Percentiles rank a stretch among this genome's conserved stretches.
Conservation (phyloP, 2,888 invertebrate species). For the Meiosimyza decipiens region DNA sequence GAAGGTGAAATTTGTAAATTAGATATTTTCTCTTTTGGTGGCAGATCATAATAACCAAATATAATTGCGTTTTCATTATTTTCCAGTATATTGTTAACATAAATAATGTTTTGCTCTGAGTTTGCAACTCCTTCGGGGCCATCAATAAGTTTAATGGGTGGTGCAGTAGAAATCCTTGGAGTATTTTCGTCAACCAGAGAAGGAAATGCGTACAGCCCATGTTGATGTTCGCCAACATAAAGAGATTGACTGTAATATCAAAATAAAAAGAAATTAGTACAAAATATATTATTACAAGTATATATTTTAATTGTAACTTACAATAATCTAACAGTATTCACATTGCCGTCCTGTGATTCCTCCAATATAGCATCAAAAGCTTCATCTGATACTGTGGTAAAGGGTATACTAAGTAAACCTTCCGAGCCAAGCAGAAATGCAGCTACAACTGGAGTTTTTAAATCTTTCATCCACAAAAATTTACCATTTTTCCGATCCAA, state of each 20-base stretch:
- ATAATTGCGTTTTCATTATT: slow-evolving; percentile 62
- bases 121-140: slow-evolving; percentile 71
- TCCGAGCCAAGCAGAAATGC: slow-evolving; percentile 83
- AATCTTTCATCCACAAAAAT: slow-evolving; percentile 87
- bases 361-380: slow-evolving; percentile 79
- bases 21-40: slow-evolving; percentile 69
- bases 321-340: slow-evolving; percentile 74
- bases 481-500: slow-evolving; percentile 83
- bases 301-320: slow-evolving; percentile 59
- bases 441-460: slow-evolving; percentile 91
- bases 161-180: slow-evolving; percentile 81
- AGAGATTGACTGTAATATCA: slow-evolving; percentile 78
- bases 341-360: slow-evolving; percentile 72
- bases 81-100: slow-evolving; percentile 67
- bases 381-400: slow-evolving; percentile 89
- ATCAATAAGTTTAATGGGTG: slow-evolving; percentile 78
- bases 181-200: slow-evolving; percentile 92
- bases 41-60: slow-evolving; percentile 78
- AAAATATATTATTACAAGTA: slow-evolving; percentile 2
- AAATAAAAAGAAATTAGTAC: slow-evolving; percentile 16
- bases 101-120: slow-evolving; percentile 65
- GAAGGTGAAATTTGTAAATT: slow-evolving; percentile 62
- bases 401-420: slow-evolving; percentile 85
- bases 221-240: slow-evolving; percentile 88
- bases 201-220: slow-evolving; percentile 91